Percentiles rank a stretch among this genome's conserved stretches.
phyloP scores from a whole-genome alignment of 2,797 vertebrate genomes.

The Naso thynnoides region DNA sequence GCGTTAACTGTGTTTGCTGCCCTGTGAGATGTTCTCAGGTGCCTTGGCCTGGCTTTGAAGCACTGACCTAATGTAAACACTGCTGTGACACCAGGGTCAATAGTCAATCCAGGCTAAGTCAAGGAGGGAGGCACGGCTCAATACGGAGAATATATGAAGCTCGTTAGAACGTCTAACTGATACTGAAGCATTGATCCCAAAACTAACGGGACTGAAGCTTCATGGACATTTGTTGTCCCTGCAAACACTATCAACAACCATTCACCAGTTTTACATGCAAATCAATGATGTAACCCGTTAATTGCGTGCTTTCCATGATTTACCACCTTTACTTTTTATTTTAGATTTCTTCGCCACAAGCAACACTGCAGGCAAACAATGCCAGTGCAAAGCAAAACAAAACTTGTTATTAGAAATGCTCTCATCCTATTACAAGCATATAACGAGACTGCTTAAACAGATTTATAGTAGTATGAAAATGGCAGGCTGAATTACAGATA shows the following conservation, averaged over 20 bases:
- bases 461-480: background rate
- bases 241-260: background rate
- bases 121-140: conserved; percentile 2
- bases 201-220: conserved; percentile 25
- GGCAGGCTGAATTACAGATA: background rate
- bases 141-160: conserved; percentile 16
- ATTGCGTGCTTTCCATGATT: background rate
- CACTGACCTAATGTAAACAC: conserved; percentile 51
- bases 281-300: conserved; percentile 12
- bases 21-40: conserved; percentile 32
- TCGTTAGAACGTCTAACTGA: conserved; percentile 27
- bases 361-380: background rate
- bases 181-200: conserved; percentile 16
- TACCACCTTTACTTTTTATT: background rate
- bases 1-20: conserved; percentile 35
- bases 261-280: conserved; percentile 7
- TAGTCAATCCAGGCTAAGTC: conserved; percentile 16
- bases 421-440: background rate
- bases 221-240: conserved; percentile 20
- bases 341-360: background rate
- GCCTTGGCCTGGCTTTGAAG: conserved; percentile 44
- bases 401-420: conserved; percentile 1
- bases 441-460: conserved; percentile 12
- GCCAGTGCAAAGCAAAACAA: background rate
- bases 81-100: conserved; percentile 20